Conservation (phyloP, 1,140 invertebrate genomes). For the Pogonomyrmex californicus region DNA sequence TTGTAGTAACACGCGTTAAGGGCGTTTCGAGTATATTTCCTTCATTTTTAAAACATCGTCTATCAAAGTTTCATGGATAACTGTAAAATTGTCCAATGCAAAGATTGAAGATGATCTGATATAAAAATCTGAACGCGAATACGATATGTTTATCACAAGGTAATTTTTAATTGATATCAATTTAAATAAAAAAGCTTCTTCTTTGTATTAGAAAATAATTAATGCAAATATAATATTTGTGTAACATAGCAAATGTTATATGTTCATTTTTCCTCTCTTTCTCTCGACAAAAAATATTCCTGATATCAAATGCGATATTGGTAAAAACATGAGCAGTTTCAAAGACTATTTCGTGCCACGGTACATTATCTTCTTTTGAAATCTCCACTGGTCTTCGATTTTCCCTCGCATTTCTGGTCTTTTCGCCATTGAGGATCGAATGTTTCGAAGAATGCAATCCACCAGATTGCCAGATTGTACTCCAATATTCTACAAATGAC, state of each 20-base stretch:
- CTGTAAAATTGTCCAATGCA: neutral
- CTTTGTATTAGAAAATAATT: neutral
- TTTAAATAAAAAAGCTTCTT: neutral
- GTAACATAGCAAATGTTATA: neutral
- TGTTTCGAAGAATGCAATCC: slow-evolving; percentile 59
- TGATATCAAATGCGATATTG: slow-evolving; percentile 7
- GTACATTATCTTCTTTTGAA: slow-evolving; percentile 41
- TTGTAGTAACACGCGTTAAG: neutral
- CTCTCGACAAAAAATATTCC: neutral
- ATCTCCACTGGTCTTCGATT: slow-evolving; percentile 42
- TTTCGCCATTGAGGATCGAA: slow-evolving; percentile 34
- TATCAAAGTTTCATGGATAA: neutral
- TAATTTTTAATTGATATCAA: neutral
- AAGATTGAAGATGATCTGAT: neutral
- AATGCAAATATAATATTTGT: neutral
- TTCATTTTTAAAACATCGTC: neutral
- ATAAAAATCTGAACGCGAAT: neutral
- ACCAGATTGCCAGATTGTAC: slow-evolving; percentile 59
- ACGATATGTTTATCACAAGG: neutral
- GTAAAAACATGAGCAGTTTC: slow-evolving; percentile 16
- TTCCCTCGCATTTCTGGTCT: slow-evolving; percentile 34
- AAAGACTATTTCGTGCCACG: slow-evolving; percentile 15
- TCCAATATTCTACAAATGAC: slow-evolving; percentile 61
- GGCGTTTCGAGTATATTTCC: neutral
- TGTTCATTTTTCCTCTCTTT: neutral